A percentile compares a stretch with the other conserved stretches of the same genome.
phyloP scores from a whole-genome alignment of 2,797 vertebrate genomes.

The Anabacerthia variegaticeps region DNA sequence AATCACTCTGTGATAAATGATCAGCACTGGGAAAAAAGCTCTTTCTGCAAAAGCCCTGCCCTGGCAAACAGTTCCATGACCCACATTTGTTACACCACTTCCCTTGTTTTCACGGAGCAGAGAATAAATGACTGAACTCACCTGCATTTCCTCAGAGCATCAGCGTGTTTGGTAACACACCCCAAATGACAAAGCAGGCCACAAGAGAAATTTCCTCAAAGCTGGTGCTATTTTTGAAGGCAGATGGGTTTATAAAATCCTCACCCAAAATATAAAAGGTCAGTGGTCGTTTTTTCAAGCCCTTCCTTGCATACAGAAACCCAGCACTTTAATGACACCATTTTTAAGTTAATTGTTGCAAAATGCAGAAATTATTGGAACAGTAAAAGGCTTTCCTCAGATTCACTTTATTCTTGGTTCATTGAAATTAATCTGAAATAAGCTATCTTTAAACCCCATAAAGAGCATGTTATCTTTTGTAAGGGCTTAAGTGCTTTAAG shows the following conservation, averaged over 20 bases:
- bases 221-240: not conserved
- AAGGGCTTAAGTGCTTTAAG: not conserved
- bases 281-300: not conserved
- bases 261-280: not conserved
- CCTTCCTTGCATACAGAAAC: not conserved
- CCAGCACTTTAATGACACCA: not conserved
- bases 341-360: not conserved
- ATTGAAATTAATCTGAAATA: not conserved
- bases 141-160: not conserved
- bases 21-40: not conserved
- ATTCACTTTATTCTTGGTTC: not conserved
- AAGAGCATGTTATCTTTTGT: not conserved
- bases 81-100: not conserved
- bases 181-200: not conserved
- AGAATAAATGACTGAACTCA: not conserved
- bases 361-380: not conserved
- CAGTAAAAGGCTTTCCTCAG: not conserved
- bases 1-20: fast-evolving
- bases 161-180: not conserved
- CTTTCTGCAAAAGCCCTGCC: not conserved
- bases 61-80: not conserved
- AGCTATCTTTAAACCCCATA: not conserved
- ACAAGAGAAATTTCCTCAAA: not conserved
- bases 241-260: not conserved
- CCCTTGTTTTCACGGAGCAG: not conserved